These are phyloP conservation scores for Harpalus rufipes DNA, from an alignment of 2,888 invertebrate genomes.

Conservation along the genomic window DNA sequence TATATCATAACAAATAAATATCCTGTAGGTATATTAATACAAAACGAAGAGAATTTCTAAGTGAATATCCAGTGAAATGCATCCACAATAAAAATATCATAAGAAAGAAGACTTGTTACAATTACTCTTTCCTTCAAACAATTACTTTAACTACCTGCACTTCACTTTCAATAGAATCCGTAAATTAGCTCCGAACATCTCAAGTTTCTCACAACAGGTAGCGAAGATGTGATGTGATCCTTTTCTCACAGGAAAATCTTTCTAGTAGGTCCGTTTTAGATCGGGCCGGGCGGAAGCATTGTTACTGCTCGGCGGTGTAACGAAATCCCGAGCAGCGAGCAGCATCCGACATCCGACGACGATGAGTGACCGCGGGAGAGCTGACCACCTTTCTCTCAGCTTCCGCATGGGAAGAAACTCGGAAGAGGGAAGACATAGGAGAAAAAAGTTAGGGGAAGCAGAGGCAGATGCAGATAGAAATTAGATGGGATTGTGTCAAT, in stretches of 20 bases:
- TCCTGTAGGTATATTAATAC: too few species aligned
- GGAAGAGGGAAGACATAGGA: background rate
- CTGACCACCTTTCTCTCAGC: slow-evolving; percentile 29
- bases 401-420: slow-evolving; percentile 15
- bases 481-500: background rate
- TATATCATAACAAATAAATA: too few species aligned
- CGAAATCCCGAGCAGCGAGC: slow-evolving; percentile 6
- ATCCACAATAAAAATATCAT: background rate
- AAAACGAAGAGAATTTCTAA: too few species aligned
- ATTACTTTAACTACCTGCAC: background rate
- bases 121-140: background rate
- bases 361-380: slow-evolving; percentile 26
- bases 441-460: background rate
- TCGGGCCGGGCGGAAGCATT: slow-evolving; percentile 17
- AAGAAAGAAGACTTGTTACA: background rate
- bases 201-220: slow-evolving; percentile 36
- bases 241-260: slow-evolving; percentile 39
- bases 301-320: background rate
- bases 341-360: slow-evolving; percentile 20
- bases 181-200: background rate
- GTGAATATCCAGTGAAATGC: background rate
- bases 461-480: too few species aligned
- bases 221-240: background rate
- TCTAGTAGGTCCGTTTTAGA: background rate
- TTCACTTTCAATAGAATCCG: background rate